phyloP scores from a whole-genome alignment of 2,113 vertebrate genomes.

The Gulo gulo region DNA sequence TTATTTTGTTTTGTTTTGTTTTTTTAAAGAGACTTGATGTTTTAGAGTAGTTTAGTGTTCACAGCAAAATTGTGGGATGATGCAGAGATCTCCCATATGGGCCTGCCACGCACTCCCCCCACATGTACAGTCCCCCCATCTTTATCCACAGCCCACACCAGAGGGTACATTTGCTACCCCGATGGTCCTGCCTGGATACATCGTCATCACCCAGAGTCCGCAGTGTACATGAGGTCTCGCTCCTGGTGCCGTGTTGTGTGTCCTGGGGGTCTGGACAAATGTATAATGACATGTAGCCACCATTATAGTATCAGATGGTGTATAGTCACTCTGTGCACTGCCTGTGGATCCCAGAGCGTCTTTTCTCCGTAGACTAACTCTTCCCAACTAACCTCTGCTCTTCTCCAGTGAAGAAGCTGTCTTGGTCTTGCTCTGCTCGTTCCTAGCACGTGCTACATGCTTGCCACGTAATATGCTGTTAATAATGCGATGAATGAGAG shows the following conservation, averaged over 20 bases:
- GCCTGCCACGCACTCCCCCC: not conserved
- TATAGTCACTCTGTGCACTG: not conserved
- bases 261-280: not conserved
- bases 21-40: not conserved
- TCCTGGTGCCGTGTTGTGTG: accelerated
- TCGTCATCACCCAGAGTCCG: not conserved
- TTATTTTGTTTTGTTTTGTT: too few relatives aligned
- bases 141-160: not conserved
- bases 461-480: not conserved
- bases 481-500: not conserved
- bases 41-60: not conserved
- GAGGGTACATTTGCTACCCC: not conserved
- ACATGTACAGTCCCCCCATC: not conserved
- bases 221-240: not conserved
- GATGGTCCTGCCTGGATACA: not conserved
- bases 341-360: not conserved
- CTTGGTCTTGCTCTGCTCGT: not conserved
- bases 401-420: not conserved
- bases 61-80: not conserved
- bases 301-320: too few relatives aligned
- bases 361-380: not conserved
- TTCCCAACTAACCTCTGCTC: not conserved
- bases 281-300: not conserved
- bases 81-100: not conserved
- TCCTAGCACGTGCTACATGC: not conserved